Conservation (phyloP, 2,113 vertebrate genomes). For the Girardinichthys multiradiatus region DNA sequence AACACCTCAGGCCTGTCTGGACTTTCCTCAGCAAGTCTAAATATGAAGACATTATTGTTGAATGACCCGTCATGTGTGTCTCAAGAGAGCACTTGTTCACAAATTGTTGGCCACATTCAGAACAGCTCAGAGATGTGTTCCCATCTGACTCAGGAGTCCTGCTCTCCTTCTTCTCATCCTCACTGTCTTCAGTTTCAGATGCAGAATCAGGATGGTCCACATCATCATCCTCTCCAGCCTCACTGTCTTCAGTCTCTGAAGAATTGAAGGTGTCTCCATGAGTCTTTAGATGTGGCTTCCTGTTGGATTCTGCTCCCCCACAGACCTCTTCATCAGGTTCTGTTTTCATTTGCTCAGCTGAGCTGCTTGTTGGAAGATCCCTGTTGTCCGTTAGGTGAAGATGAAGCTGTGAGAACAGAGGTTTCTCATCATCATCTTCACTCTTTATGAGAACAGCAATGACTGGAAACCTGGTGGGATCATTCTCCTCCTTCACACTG, state of each 20-base stretch:
- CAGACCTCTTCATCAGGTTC: neutral
- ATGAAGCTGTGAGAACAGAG: neutral
- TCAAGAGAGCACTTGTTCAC: too few species aligned
- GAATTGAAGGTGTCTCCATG: neutral
- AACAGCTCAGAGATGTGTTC: too few species aligned
- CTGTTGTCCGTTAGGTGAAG: neutral
- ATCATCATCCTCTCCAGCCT: too few species aligned
- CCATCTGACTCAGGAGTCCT: too few species aligned
- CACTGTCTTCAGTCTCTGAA: neutral
- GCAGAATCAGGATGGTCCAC: too few species aligned
- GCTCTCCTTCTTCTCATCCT: too few species aligned
- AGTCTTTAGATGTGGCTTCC: neutral
- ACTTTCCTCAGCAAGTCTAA: too few species aligned
- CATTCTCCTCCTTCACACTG: neutral
- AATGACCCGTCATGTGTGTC: too few species aligned
- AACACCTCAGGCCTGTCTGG: too few species aligned
- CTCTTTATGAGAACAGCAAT: neutral
- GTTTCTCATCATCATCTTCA: neutral
- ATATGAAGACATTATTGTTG: too few species aligned
- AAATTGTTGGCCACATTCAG: too few species aligned
- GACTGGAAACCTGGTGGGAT: neutral
- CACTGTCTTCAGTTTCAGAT: too few species aligned
- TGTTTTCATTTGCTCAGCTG: neutral
- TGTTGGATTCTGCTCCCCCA: neutral
- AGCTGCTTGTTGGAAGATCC: neutral